Evolutionary conservation across 1,140 invertebrate species (phyloP).

Genomic region (Macrobrachium rosenbergii): DNA sequence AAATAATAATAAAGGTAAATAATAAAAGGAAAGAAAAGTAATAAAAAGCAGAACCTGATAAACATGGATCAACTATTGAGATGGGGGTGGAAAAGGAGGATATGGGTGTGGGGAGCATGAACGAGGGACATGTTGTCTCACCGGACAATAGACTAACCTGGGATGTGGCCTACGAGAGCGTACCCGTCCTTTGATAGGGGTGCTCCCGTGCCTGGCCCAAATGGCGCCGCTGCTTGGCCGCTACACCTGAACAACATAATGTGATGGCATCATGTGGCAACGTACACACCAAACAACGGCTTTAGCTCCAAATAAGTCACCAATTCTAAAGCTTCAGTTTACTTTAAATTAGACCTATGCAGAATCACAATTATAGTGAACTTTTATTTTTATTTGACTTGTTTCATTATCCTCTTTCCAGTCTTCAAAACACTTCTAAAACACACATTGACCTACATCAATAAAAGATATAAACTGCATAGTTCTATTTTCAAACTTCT

Average conservation of each 20-base stretch:
- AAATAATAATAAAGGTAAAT: no score
- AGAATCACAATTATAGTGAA: conserved; percentile 5
- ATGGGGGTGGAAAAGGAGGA: conserved; percentile 32
- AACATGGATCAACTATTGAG: conserved; percentile 40
- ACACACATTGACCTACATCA: no score
- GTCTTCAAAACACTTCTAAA: no score
- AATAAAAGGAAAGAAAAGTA: neutral
- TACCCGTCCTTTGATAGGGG: conserved; percentile 92
- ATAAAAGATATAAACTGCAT: no score
- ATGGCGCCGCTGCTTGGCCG: conserved; percentile 82
- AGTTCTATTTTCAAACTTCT: no score
- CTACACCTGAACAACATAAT: conserved; percentile 77
- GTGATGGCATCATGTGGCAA: conserved; percentile 63
- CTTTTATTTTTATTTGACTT: neutral
- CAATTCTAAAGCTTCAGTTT: conserved; percentile 11
- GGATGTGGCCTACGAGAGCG: conserved; percentile 74
- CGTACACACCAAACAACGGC: conserved; percentile 58
- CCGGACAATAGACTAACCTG: conserved; percentile 67
- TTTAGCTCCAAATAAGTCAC: conserved; percentile 10
- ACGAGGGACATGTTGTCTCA: conserved; percentile 36
- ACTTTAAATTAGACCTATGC: conserved; percentile 25
- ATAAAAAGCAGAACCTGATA: neutral
- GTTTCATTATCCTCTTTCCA: no score
- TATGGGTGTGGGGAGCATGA: conserved; percentile 45
- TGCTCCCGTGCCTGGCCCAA: conserved; percentile 89